Percentiles rank a stretch among this genome's conserved stretches.
Evolutionary conservation across 30 jellyfish, hydroid and myxozoan species (phyloP).

Genomic region (Hydractinia echinata): DNA sequence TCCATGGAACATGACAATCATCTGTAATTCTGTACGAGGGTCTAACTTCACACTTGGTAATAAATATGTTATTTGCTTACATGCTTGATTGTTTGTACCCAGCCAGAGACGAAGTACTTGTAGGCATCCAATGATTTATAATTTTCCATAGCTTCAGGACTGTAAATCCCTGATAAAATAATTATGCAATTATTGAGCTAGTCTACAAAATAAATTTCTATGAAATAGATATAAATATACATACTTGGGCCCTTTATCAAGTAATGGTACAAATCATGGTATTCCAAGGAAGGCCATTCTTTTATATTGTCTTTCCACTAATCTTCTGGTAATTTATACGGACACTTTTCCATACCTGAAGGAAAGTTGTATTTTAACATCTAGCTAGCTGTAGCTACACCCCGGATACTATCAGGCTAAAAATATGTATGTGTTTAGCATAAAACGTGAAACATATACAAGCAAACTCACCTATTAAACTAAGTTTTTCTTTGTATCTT

Average conservation of each 20-base stretch:
- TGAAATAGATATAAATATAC: neutral
- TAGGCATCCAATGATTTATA: slow-evolving; percentile 26
- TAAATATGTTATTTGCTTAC: too few relatives aligned
- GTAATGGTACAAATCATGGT: neutral
- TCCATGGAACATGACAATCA: too few relatives aligned
- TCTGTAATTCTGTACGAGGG: too few relatives aligned
- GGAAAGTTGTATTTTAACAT: too few relatives aligned
- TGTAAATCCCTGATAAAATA: slow-evolving; percentile 26
- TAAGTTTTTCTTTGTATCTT: slow-evolving; percentile 10
- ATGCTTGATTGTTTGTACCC: slow-evolving; percentile 14
- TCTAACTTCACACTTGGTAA: too few relatives aligned
- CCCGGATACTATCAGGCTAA: too few relatives aligned
- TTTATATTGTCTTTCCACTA: too few relatives aligned
- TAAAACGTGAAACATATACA: too few relatives aligned
- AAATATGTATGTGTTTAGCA: too few relatives aligned
- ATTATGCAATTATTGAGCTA: neutral
- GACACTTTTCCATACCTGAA: too few relatives aligned
- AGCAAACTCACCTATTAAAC: slow-evolving; percentile 1
- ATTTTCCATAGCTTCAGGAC: slow-evolving; percentile 27
- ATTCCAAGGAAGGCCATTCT: neutral
- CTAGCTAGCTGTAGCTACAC: too few relatives aligned
- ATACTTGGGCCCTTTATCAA: neutral
- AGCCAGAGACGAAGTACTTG: slow-evolving; percentile 14
- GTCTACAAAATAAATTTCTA: neutral
- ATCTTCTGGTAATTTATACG: too few relatives aligned